These are phyloP conservation scores for Psilopsiagon aymara DNA, from an alignment of 2,113 vertebrate genomes.

Conservation along the genomic window DNA sequence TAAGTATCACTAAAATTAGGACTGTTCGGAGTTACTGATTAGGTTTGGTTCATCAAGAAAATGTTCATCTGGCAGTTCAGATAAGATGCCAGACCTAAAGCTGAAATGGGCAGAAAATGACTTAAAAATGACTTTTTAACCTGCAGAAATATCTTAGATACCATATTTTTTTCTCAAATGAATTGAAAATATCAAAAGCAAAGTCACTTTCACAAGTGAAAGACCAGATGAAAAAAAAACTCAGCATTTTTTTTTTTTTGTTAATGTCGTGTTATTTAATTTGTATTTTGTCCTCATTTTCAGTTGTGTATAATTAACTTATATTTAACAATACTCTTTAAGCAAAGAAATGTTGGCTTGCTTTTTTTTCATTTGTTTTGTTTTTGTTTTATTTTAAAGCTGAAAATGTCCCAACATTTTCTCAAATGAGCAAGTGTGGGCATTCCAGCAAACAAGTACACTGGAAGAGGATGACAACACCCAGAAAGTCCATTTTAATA, in stretches of 20 bases:
- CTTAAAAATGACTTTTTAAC: background rate
- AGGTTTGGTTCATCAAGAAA: background rate
- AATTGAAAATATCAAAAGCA: background rate
- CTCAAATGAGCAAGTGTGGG: background rate
- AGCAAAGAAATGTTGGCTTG: background rate
- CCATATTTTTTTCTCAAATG: background rate
- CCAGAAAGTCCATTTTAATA: background rate
- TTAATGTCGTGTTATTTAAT: background rate
- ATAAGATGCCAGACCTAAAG: background rate
- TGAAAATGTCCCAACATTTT: background rate
- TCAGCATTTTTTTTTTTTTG: background rate
- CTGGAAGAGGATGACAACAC: background rate
- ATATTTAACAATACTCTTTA: background rate
- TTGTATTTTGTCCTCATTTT: background rate
- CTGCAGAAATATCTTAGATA: background rate
- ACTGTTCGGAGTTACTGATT: background rate
- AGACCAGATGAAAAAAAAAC: background rate
- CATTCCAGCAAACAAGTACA: background rate
- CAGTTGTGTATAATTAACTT: background rate
- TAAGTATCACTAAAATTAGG: background rate
- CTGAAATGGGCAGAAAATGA: background rate
- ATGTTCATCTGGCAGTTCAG: background rate
- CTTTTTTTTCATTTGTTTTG: rapidly evolving
- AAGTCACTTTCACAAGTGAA: background rate
- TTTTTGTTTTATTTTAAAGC: background rate